A percentile compares a stretch with the other conserved stretches of the same genome.
Evolutionary conservation across 2,797 vertebrate species (phyloP).

Genomic region (Ateles fusciceps): DNA sequence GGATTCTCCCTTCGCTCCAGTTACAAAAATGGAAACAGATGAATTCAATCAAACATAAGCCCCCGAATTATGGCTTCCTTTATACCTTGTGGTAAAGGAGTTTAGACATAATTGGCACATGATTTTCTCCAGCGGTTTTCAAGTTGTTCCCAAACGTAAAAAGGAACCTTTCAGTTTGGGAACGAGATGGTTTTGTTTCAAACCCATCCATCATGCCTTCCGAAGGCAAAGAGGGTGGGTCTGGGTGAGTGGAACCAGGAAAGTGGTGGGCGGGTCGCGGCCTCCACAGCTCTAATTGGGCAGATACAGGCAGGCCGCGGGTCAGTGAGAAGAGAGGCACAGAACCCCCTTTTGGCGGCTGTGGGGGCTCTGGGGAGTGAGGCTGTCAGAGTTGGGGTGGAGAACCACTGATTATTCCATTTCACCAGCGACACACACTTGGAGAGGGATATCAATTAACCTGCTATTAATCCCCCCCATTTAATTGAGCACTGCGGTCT

Average conservation of each 20-base stretch:
- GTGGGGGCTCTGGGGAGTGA: neutral
- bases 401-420: constrained; percentile 61
- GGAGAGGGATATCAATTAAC: neutral
- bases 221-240: constrained; percentile 30
- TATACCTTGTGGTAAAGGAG: constrained; percentile 81
- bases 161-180: constrained; percentile 81
- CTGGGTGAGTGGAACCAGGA: constrained; percentile 21
- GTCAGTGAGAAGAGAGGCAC: constrained; percentile 3
- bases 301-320: neutral
- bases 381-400: constrained; percentile 2
- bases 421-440: neutral
- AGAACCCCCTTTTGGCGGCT: constrained; percentile 2
- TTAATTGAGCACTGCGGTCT: neutral
- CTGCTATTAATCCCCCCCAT: neutral
- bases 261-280: neutral
- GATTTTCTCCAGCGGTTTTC: constrained; percentile 82
- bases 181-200: constrained; percentile 77
- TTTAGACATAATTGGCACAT: constrained; percentile 83
- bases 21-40: constrained; percentile 86
- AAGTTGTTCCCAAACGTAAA: constrained; percentile 71
- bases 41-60: constrained; percentile 81
- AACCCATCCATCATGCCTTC: constrained; percentile 72
- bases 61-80: constrained; percentile 83
- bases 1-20: constrained; percentile 70
- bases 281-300: neutral